Conservation (phyloP, 2,888 invertebrate species). For the Celastrina argiolus region DNA sequence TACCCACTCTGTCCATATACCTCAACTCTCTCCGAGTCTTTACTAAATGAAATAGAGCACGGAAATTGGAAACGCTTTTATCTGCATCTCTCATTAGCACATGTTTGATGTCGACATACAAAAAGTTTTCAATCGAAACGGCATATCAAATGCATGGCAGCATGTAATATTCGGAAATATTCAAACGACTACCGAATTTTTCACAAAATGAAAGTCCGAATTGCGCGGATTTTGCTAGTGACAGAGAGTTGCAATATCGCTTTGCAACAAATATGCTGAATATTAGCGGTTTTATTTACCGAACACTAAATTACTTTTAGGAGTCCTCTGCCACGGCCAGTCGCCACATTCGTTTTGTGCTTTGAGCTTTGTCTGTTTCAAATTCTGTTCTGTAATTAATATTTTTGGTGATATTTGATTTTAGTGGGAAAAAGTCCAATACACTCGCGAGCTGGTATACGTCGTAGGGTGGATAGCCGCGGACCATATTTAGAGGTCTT, state of each 20-base stretch:
- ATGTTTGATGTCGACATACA: not conserved
- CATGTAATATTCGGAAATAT: not conserved
- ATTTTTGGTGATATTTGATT: too few relatives aligned
- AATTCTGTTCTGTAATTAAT: not conserved
- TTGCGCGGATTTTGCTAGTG: not conserved
- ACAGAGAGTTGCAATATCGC: not conserved
- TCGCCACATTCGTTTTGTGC: not conserved
- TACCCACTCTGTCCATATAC: too few relatives aligned
- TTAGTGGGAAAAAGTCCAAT: too few relatives aligned
- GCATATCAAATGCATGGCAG: not conserved
- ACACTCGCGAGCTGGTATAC: too few relatives aligned
- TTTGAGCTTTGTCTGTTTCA: not conserved
- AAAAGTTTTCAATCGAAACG: not conserved
- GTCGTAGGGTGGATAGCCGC: too few relatives aligned
- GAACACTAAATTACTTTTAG: constrained; percentile 8
- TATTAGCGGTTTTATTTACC: constrained; percentile 10
- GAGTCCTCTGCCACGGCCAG: not conserved
- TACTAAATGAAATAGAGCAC: too few relatives aligned
- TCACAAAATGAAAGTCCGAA: not conserved
- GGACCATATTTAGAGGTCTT: too few relatives aligned
- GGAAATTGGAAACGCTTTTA: too few relatives aligned
- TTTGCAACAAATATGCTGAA: not conserved
- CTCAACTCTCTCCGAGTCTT: too few relatives aligned
- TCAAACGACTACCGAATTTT: not conserved
- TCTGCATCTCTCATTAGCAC: not conserved